Evolutionary conservation across 2,888 invertebrate species (phyloP), one percentile per base, ranked within the genome.

Genomic region (Pogonocherus hispidulus): DNA sequence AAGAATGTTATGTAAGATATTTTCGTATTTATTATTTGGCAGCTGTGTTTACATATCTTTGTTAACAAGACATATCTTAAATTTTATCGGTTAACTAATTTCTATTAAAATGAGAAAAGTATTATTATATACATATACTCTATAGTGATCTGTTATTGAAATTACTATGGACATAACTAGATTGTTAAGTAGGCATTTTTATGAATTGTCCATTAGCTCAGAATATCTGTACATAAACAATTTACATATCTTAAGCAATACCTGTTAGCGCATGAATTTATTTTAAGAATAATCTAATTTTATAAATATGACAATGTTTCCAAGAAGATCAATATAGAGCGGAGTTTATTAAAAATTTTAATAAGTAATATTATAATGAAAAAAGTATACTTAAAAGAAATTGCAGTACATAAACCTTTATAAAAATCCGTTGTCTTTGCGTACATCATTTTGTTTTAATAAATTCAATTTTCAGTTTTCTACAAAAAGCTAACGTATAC

Each of bases 241-340:
- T 32, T 41, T 59, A 47, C 59, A 59, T 59, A 59, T 59, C 47
- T 32, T 59, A 27, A 57, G 47, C 59, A 59, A 59, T 59, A 59
- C 27, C 19, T 59, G 35, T 59, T 59, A 59, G 32, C 19, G n/a
- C 41, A 20, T 57, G n/a, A 57, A 27, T 8, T 54, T 8, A 9
- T 37, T 59, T 35, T 47, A 44, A 35, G 23, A 47, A 59, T 20
- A 19, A 22, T 27, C 14, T 59, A 47, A 18, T 47, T 47, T n/a
- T 8, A 32, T 23, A 59, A 41, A 14, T 46, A n/a, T 14, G 19
- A 23, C 47, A 23, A 47, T 47, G 59, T 59, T 59, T 47, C 16
- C 20, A 32, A 32, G 18, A 16, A n/a, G 16, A 32, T 16, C 1
- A 9, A 5, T 27, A 5, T 27, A 27, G 8, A 27, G 8, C n/a